Conservation (phyloP, 2,113 vertebrate species). For the Cricetomys ansorgei region DNA sequence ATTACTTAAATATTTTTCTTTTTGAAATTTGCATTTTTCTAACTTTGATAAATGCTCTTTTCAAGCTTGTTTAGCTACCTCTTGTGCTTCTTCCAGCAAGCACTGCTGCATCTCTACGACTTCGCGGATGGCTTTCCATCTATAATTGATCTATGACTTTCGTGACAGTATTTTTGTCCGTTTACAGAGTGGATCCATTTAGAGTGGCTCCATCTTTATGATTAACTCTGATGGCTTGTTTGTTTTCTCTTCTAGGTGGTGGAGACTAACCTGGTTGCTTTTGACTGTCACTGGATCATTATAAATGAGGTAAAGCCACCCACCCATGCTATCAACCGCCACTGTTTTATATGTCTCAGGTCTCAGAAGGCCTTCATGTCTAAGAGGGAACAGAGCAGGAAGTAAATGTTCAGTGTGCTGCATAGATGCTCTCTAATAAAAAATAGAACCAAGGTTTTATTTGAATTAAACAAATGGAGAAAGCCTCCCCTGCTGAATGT, state of each 20-base stretch:
- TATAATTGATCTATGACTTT: constrained; percentile 66
- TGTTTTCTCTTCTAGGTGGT: constrained; percentile 94
- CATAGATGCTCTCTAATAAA: constrained; percentile 65
- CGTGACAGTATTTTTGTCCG: neutral
- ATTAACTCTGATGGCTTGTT: constrained; percentile 81
- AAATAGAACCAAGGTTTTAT: constrained; percentile 56
- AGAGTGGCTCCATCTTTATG: constrained; percentile 63
- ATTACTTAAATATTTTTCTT: constrained; percentile 67
- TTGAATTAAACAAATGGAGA: constrained; percentile 55
- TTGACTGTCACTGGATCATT: constrained; percentile 99
- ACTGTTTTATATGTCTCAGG: constrained; percentile 65
- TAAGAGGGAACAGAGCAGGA: constrained; percentile 72
- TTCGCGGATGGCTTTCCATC: constrained; percentile 66
- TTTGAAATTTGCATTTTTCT: constrained; percentile 57
- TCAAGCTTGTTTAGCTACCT: constrained; percentile 73
- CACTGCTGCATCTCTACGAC: constrained; percentile 54
- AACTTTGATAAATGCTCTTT: constrained; percentile 63
- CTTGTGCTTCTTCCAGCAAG: neutral
- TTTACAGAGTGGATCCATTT: constrained; percentile 70
- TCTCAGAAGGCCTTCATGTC: constrained; percentile 69
- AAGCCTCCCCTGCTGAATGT: neutral
- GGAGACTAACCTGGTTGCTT: constrained; percentile 99
- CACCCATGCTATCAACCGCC: constrained; percentile 56
- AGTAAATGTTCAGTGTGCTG: constrained; percentile 67
- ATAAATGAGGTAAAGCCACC: constrained; percentile 96